Base-by-base conservation (phyloP, 2,797 vertebrate species). In the Moxostoma hubbsi region DNA sequence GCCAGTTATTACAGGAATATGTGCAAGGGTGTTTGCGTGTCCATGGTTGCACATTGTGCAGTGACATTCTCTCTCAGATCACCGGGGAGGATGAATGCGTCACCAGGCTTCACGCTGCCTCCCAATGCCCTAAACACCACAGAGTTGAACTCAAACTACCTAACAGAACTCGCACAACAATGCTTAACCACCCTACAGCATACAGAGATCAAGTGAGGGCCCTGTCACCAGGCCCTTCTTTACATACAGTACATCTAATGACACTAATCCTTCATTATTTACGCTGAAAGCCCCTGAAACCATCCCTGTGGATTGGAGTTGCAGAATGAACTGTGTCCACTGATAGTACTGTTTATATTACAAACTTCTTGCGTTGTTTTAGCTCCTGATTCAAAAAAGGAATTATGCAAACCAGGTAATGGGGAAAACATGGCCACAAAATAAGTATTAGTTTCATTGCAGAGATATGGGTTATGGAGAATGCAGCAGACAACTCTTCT, bases 51-150 rank as follows among this genome's bases (percentile, higher is more conserved):
- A 77, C 84, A 84, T 90, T 91, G 89, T 81, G 87, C 87, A 86
- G 82, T 91, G 90, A 91, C 90, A 90, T 91, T 91, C 89, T 90
- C 84, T 85, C 86, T 83, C 83, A 83, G 80, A 87, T 85, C 81
- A 88, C 88, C 84, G 24, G 87, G 86, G 88, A 89, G 75, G 83
- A 58, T 66, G 75, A 77, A 81, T 90, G 86, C 90, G 88, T 90
- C 87, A 90, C 87, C 81, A 84, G 73, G 83, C 81, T 79, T 81
- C 83, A 86, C 79, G 65, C 77, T 81, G 87, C 78, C 82, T 24
- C 83, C 79, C 58, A 9, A n/a, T 74, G 75, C 57, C 77, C 43
- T 62, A 73, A 87, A 85, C 85, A 86, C 54, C 2, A 65, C 70
- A 82, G 51, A 82, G 61, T 24, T 58, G 61, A 79, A 79, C 51